phyloP scores from a whole-genome alignment of 2,113 vertebrate species.

The Leiothrix lutea region DNA sequence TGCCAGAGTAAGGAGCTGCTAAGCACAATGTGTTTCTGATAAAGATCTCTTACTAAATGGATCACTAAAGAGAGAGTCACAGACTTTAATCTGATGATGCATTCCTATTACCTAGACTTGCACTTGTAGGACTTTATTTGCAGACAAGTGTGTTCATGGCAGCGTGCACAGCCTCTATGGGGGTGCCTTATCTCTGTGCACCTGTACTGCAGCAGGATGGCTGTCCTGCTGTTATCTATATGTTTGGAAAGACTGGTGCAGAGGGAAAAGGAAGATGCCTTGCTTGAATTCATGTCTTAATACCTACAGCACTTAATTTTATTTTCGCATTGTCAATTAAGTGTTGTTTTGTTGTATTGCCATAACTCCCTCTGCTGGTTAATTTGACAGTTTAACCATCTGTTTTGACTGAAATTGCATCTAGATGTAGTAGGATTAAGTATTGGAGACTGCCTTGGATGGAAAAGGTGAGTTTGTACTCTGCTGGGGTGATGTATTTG shows the following conservation, averaged over 20 bases:
- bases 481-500: not conserved
- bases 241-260: not conserved
- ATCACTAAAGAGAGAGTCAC: not conserved
- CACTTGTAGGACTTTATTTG: not conserved
- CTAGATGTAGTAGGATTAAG: not conserved
- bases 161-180: rapidly evolving
- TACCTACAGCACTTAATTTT: not conserved
- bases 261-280: not conserved
- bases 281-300: not conserved
- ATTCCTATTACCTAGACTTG: not conserved
- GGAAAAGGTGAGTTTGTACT: not conserved
- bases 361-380: conserved; percentile 34
- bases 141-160: rapidly evolving
- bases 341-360: not conserved
- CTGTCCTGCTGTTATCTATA: not conserved
- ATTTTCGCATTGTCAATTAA: not conserved
- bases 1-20: not conserved
- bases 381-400: not conserved
- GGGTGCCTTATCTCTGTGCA: not conserved
- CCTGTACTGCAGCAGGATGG: not conserved
- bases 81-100: not conserved
- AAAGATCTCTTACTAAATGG: not conserved
- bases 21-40: not conserved
- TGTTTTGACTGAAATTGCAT: not conserved
- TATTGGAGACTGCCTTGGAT: not conserved